phyloP scores from a whole-genome alignment of 2,888 invertebrate genomes.

The Mimas tiliae region DNA sequence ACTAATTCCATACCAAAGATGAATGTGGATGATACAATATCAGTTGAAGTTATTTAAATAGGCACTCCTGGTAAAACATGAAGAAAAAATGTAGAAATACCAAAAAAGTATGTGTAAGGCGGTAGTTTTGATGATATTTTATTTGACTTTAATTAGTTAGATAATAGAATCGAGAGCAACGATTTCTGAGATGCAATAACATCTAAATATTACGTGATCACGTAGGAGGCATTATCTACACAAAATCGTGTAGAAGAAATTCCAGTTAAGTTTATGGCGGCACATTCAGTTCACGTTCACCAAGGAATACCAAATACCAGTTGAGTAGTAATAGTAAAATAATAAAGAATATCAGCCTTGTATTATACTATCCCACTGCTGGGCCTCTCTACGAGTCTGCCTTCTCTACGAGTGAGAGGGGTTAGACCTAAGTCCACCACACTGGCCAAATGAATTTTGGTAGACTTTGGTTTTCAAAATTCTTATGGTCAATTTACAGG shows the following conservation, averaged over 20 bases:
- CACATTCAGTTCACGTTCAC: no score
- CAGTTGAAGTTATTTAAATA: slow-evolving; percentile 12
- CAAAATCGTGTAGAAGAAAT: slow-evolving; percentile 9
- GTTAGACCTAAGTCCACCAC: no score
- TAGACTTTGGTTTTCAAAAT: no score
- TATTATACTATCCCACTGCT: no score
- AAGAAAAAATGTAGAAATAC: neutral
- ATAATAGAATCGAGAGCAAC: slow-evolving; percentile 4
- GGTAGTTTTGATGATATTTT: slow-evolving; percentile 5
- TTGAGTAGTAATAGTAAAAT: no score
- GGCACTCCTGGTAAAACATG: neutral
- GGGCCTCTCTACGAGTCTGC: no score
- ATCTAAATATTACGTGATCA: slow-evolving; percentile 18
- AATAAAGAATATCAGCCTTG: no score
- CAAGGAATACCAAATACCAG: no score
- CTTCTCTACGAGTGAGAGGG: no score
- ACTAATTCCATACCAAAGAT: neutral
- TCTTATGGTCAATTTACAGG: no score
- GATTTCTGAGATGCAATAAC: slow-evolving; percentile 14
- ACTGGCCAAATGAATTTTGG: no score
- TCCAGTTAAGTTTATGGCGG: neutral
- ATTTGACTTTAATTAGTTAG: slow-evolving; percentile 12
- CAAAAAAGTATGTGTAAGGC: slow-evolving; percentile 4
- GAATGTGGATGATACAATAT: slow-evolving; percentile 4
- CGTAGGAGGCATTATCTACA: slow-evolving; percentile 19